phyloP scores from a whole-genome alignment of 2,797 vertebrate genomes.

The Echiichthys vipera region DNA sequence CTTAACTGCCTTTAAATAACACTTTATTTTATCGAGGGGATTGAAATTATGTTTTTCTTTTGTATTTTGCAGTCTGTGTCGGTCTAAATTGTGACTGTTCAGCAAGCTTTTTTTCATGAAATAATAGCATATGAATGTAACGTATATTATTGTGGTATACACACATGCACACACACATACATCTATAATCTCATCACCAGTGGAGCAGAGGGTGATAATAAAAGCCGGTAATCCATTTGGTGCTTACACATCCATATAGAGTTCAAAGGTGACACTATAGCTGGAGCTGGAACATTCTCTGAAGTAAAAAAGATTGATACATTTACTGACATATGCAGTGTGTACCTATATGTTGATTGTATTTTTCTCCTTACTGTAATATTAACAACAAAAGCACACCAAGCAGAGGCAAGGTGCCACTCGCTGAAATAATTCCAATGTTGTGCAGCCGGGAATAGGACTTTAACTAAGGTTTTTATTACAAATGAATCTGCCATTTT shows the following conservation, averaged over 20 bases:
- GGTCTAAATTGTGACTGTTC: slow-evolving; percentile 1
- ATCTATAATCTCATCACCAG: slow-evolving; percentile 57
- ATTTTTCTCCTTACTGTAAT: not conserved
- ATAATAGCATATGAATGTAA: slow-evolving; percentile 20
- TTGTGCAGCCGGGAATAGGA: too few species aligned
- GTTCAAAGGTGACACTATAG: slow-evolving; percentile 60
- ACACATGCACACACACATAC: slow-evolving; percentile 22
- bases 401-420: too few species aligned
- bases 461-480: too few species aligned
- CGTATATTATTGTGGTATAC: slow-evolving; percentile 14
- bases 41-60: not conserved
- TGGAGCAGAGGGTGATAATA: slow-evolving; percentile 65
- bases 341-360: not conserved
- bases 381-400: too few species aligned
- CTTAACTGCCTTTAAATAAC: not conserved
- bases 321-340: slow-evolving; percentile 14
- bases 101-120: slow-evolving; percentile 77
- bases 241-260: slow-evolving; percentile 68
- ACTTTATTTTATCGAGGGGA: not conserved
- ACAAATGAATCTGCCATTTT: too few species aligned
- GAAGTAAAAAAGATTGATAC: slow-evolving; percentile 41
- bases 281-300: slow-evolving; percentile 26
- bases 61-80: not conserved
- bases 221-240: slow-evolving; percentile 72
- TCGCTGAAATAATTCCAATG: too few species aligned